Percentiles rank a stretch among this genome's conserved stretches.
These are phyloP conservation scores for Fregata magnificens DNA, from an alignment of 2,113 vertebrate species.

Conservation along the genomic window DNA sequence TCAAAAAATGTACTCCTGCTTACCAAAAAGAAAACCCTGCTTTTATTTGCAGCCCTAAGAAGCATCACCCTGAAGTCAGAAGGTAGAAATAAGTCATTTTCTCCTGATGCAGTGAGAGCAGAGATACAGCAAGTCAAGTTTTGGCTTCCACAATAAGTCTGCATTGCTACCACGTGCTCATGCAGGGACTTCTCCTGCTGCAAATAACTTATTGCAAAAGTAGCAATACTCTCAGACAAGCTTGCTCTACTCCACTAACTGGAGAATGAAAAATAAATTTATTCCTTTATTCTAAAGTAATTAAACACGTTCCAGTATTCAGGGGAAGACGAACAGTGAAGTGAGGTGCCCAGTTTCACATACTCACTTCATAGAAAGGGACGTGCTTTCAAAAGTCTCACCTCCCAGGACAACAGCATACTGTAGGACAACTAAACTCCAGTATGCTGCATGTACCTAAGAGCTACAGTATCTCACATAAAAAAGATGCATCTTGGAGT, in stretches of 20 bases:
- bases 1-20: neutral
- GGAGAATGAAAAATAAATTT: neutral
- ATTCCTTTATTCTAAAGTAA: neutral
- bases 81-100: neutral
- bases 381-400: neutral
- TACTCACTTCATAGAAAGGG: neutral
- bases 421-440: neutral
- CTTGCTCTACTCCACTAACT: neutral
- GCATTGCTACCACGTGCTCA: neutral
- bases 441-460: accelerated
- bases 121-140: neutral
- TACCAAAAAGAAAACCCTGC: neutral
- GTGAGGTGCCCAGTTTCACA: neutral
- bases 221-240: neutral
- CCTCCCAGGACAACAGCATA: neutral
- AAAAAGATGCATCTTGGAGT: neutral
- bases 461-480: neutral
- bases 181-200: neutral
- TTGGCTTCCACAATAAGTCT: neutral
- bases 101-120: neutral
- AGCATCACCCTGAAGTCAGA: neutral
- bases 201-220: neutral
- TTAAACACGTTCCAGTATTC: neutral
- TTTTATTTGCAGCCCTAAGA: neutral
- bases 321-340: neutral